A percentile compares a stretch with the other conserved stretches of the same genome.
Evolutionary conservation across 37 sponge, comb jelly and placozoan genomes (phyloP).

Genomic region (Agelas oroides): DNA sequence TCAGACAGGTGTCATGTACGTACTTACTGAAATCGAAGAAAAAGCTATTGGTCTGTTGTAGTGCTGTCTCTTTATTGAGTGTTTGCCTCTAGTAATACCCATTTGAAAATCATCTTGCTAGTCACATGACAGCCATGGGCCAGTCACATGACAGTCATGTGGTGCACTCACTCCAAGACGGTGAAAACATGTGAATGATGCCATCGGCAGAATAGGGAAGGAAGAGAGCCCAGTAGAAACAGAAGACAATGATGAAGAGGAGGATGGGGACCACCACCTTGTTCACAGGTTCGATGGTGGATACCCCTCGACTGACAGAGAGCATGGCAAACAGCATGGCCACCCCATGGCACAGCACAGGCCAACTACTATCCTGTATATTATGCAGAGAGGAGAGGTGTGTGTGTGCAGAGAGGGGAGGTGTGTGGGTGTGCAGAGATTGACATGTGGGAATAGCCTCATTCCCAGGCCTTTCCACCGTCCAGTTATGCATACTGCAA

Average conservation of each 20-base stretch:
- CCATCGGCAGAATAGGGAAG: conserved; percentile 76
- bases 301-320: conserved; percentile 73
- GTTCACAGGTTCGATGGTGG: conserved; percentile 84
- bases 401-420: not conserved
- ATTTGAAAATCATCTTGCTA: no score
- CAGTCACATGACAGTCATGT: not conserved
- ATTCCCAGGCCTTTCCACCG: no score
- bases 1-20: no score
- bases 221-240: conserved; percentile 82
- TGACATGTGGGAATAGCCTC: no score
- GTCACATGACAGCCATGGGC: not conserved
- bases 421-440: no score
- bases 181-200: conserved; percentile 82
- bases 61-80: no score
- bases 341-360: conserved; percentile 61
- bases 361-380: conserved; percentile 61
- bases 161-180: conserved; percentile 72
- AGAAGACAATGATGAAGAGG: conserved; percentile 64
- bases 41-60: no score
- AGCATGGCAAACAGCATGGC: conserved; percentile 49
- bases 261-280: conserved; percentile 77
- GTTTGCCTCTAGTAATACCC: no score
- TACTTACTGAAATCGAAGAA: no score
- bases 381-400: no score
- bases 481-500: no score